Evolutionary conservation across 1,140 invertebrate species (phyloP), one percentile per base, ranked within the genome.

Genomic region (Prorops nasuta): DNA sequence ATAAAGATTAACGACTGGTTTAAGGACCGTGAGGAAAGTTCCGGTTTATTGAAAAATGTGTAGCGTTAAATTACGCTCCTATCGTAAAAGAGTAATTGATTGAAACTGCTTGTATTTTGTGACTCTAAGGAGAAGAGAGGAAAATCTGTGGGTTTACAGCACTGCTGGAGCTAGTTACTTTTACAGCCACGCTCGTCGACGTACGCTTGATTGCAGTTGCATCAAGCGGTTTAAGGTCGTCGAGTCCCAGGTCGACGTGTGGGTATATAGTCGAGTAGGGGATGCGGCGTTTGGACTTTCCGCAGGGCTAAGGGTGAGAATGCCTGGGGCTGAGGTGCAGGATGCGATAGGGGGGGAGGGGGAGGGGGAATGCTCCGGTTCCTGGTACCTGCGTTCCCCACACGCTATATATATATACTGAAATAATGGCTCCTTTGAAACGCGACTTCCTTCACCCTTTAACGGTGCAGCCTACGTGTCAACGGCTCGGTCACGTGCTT

Each of bases 401-500:
- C n/a, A n/a, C n/a, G n/a, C n/a, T n/a, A n/a, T n/a, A n/a, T n/a
- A n/a, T n/a, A n/a, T n/a, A n/a, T n/a, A 24, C 18, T 20, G 19
- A 56, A 56, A 54, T 56, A 54, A 55, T 38, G 46, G 47, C 46
- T 45, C 42, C 47, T 62, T 61, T 54, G 50, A 49, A 61, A 62
- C 41, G 38, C 44, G 44, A 51, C 40, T 53, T 41, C 35, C 41
- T 15, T 7, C 18, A 48, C 21, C 31, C 51, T 47, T 55, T 58
- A 58, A 62, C 51, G 48, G 46, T 24, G 36, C n/a, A n/a, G n/a
- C 10, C 28, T 58, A 62, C 60, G 60, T 61, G 60, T 54, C 54
- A 50, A 58, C 49, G 58, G 39, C 4, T 44, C 22, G 36, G 42
- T 46, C 50, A 41, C 22, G 22, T 42, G 24, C 43, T 42, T 32